Conservation (phyloP, 1,140 invertebrate genomes). For the Tyrophagus putrescentiae region DNA sequence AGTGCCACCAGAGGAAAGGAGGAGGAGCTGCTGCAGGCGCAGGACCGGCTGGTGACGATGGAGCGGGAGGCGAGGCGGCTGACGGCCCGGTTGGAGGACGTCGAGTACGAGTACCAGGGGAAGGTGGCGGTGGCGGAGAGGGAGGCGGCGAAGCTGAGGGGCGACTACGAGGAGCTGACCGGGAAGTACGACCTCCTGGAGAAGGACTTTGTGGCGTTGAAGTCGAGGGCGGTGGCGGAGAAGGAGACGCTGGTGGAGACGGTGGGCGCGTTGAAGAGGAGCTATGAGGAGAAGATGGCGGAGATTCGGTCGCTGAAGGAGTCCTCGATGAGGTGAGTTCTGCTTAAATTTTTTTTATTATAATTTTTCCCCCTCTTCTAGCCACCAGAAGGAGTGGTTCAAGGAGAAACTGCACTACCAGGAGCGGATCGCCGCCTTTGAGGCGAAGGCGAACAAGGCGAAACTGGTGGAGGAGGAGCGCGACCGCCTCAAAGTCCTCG, state of each 20-base stretch:
- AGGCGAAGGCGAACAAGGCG: constrained; percentile 31
- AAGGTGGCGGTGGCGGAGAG: constrained; percentile 18
- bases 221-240: constrained; percentile 56
- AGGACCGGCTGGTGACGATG: constrained; percentile 32
- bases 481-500: constrained; percentile 46
- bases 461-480: constrained; percentile 43
- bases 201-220: constrained; percentile 61
- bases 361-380: constrained; percentile 28
- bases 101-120: constrained; percentile 24
- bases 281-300: constrained; percentile 43
- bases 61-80: constrained; percentile 29
- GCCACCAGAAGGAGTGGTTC: constrained; percentile 51
- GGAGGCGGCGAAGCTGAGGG: constrained; percentile 27
- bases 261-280: constrained; percentile 34
- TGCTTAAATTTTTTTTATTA: too few relatives aligned
- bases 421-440: constrained; percentile 40
- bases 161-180: constrained; percentile 61
- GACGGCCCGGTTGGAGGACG: constrained; percentile 19
- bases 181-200: constrained; percentile 62
- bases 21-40: constrained; percentile 46
- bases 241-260: constrained; percentile 47
- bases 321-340: constrained; percentile 35
- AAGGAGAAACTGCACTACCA: constrained; percentile 55
- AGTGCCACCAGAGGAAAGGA: constrained; percentile 48
- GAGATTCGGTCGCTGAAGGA: constrained; percentile 52